phyloP scores from a whole-genome alignment of 2,888 invertebrate genomes.

The Osmoderma eremita region DNA sequence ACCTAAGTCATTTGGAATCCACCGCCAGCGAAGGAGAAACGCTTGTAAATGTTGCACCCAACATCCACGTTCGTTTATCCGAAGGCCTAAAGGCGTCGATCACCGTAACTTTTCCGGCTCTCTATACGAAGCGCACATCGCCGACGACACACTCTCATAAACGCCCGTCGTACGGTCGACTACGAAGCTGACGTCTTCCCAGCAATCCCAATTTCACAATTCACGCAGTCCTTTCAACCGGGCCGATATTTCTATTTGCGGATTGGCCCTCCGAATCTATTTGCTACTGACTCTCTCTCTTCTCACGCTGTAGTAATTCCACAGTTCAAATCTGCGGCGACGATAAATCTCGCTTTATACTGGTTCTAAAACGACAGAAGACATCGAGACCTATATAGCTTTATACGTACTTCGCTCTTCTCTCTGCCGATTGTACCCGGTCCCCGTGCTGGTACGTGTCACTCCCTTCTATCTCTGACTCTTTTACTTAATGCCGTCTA shows the following conservation, averaged over 20 bases:
- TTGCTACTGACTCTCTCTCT: conserved; percentile 57
- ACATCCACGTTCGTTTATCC: conserved; percentile 1
- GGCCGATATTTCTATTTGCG: conserved; percentile 59
- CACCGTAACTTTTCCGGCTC: not conserved
- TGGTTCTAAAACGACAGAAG: conserved; percentile 49
- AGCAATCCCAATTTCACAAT: conserved; percentile 47
- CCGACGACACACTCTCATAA: conserved; percentile 21
- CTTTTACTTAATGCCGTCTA: conserved; percentile 39
- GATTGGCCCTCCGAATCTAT: conserved; percentile 58
- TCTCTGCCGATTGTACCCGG: not conserved
- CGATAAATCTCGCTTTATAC: conserved; percentile 59
- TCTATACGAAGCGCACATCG: not conserved
- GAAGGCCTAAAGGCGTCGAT: not conserved
- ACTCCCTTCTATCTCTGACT: conserved; percentile 18
- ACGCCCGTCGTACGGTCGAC: conserved; percentile 25
- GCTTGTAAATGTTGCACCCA: conserved; percentile 15
- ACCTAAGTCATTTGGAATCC: conserved; percentile 18
- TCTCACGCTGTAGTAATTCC: conserved; percentile 55
- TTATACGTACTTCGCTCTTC: conserved; percentile 27
- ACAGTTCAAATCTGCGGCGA: conserved; percentile 58
- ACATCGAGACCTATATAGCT: conserved; percentile 42
- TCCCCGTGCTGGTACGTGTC: conserved; percentile 15
- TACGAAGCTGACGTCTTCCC: conserved; percentile 15
- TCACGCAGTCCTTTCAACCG: conserved; percentile 55
- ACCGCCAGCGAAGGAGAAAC: conserved; percentile 6